These are phyloP conservation scores for Taeniopygia guttata DNA, from an alignment of 2,797 vertebrate species.

Conservation along the genomic window DNA sequence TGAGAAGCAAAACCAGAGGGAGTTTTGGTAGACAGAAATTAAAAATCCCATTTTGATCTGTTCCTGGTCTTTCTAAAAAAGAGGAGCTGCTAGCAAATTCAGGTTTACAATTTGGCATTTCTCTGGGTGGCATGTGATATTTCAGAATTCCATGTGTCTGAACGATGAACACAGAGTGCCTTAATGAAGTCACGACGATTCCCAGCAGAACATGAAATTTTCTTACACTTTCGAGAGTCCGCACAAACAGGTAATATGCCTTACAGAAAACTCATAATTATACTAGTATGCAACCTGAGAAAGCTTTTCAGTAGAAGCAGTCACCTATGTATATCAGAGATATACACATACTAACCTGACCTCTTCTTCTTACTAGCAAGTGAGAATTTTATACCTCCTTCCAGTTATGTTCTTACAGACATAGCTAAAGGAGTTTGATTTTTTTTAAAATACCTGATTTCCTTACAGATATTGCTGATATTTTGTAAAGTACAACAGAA, in stretches of 20 bases:
- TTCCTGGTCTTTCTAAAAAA: not conserved
- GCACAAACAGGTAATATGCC: not conserved
- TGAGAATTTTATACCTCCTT: not conserved
- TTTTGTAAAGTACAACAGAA: not conserved
- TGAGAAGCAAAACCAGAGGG: not conserved
- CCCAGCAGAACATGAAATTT: constrained; percentile 2
- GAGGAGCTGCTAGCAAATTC: not conserved
- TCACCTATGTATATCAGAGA: not conserved
- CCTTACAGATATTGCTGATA: not conserved
- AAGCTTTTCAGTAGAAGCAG: not conserved
- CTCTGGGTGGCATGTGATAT: accelerated
- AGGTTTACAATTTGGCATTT: not conserved
- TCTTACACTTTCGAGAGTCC: not conserved
- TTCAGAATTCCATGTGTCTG: not conserved
- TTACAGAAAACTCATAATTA: not conserved
- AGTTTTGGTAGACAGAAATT: not conserved
- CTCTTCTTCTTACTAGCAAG: not conserved
- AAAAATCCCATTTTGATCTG: not conserved
- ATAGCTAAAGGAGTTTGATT: accelerated
- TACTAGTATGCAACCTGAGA: not conserved
- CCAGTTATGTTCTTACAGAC: not conserved
- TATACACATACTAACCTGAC: not conserved
- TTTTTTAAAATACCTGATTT: not conserved
- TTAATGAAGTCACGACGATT: not conserved
- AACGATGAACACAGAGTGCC: not conserved